Evolutionary conservation across 1,140 invertebrate genomes (phyloP).

Genomic region (Halotydeus destructor): DNA sequence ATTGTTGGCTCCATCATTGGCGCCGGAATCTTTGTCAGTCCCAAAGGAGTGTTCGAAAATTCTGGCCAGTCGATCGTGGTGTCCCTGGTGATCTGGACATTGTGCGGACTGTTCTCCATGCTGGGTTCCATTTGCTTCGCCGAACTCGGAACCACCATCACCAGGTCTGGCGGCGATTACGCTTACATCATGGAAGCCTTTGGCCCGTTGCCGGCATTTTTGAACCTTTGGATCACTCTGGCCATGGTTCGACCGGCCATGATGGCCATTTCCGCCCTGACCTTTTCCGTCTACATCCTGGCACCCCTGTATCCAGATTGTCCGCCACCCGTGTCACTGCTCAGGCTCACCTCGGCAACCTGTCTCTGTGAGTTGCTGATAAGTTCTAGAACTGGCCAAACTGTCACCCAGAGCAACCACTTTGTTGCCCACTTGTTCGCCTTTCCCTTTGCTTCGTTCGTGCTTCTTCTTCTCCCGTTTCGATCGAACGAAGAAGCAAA

Average conservation of each 20-base stretch:
- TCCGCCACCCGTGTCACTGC: slow-evolving; percentile 28
- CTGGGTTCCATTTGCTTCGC: slow-evolving; percentile 87
- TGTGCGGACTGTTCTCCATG: slow-evolving; percentile 68
- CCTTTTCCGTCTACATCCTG: slow-evolving; percentile 83
- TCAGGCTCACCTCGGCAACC: too few species aligned
- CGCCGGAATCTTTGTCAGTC: slow-evolving; percentile 82
- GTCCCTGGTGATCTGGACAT: slow-evolving; percentile 68
- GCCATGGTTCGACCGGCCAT: slow-evolving; percentile 74
- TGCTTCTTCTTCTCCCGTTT: too few species aligned
- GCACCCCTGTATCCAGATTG: too few species aligned
- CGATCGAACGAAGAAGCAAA: too few species aligned
- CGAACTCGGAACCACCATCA: slow-evolving; percentile 63
- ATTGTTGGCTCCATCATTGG: slow-evolving; percentile 82
- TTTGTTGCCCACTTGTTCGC: too few species aligned
- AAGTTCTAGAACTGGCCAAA: too few species aligned
- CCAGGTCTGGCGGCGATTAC: slow-evolving; percentile 87
- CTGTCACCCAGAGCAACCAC: too few species aligned
- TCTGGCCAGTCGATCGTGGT: slow-evolving; percentile 60
- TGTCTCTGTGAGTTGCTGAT: too few species aligned
- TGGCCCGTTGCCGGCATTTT: slow-evolving; percentile 70
- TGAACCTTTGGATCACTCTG: slow-evolving; percentile 83
- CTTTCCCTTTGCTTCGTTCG: too few species aligned
- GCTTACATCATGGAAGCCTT: slow-evolving; percentile 81
- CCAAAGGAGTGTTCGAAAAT: slow-evolving; percentile 64
- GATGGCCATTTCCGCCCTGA: slow-evolving; percentile 85